A percentile compares a stretch with the other conserved stretches of the same genome.
phyloP scores from a whole-genome alignment of 2,888 invertebrate genomes.

The Eristalinus aeneus region DNA sequence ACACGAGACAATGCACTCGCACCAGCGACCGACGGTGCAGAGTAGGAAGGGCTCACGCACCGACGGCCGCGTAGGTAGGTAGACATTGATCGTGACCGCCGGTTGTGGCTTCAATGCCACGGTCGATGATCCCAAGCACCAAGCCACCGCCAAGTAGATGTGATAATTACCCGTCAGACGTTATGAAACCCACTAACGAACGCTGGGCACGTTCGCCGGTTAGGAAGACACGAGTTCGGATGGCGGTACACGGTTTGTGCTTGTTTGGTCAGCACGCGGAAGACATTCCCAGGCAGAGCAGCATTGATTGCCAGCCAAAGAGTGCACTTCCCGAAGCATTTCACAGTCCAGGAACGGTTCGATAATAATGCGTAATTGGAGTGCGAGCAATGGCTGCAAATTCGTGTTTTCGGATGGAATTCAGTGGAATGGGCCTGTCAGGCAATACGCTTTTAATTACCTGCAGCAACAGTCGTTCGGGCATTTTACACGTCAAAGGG shows the following conservation, averaged over 20 bases:
- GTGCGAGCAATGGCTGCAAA: neutral
- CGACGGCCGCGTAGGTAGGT: neutral
- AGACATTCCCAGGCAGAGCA: slow-evolving; percentile 11
- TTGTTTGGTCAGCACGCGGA: slow-evolving; percentile 44
- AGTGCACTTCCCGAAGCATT: slow-evolving; percentile 13
- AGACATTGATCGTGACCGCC: slow-evolving; percentile 40
- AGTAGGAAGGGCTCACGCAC: slow-evolving; percentile 25
- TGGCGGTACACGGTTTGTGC: slow-evolving; percentile 23
- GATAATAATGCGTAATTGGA: slow-evolving; percentile 45
- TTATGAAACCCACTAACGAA: slow-evolving; percentile 49
- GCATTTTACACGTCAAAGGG: slow-evolving; percentile 28
- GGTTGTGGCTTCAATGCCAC: slow-evolving; percentile 53
- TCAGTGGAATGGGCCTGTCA: neutral
- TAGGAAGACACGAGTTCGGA: slow-evolving; percentile 20
- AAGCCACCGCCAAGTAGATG: slow-evolving; percentile 7
- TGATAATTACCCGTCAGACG: slow-evolving; percentile 46
- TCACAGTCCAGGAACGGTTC: neutral
- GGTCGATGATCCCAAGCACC: slow-evolving; percentile 53
- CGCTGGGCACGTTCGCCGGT: slow-evolving; percentile 57
- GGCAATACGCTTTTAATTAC: slow-evolving; percentile 35
- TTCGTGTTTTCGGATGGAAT: slow-evolving; percentile 22
- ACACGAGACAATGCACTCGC: slow-evolving; percentile 29
- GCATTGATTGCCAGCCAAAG: slow-evolving; percentile 18
- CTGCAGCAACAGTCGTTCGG: slow-evolving; percentile 3
- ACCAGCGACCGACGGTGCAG: neutral